Base-by-base conservation (phyloP, 2,888 invertebrate genomes). In the Thumatha senex region DNA sequence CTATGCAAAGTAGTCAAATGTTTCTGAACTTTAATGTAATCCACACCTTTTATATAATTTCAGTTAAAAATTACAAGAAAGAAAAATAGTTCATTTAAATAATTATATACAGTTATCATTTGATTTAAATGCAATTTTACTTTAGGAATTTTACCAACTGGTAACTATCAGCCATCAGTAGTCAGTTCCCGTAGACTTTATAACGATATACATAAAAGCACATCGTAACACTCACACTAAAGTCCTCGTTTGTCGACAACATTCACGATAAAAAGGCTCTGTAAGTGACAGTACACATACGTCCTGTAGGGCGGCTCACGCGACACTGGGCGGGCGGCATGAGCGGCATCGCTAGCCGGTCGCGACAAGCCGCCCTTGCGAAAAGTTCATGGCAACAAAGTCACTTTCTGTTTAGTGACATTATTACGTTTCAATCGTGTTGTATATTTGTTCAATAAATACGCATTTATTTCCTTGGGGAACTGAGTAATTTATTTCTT, bases 301-400 rank as follows among this genome's bases (percentile, higher is more conserved):
- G 78, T 74, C 72, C 61, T 67, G 69, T 61, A 64, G 83, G 85
- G 84, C 86, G 84, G 84, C 74, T 73, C 62, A 74, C 80, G 78
- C 82, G 81, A 76, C 80, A 90, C 90, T 90, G 85, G 88, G 86
- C 86, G 88, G 86, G 80, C 84, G 84, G 81, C 18, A 24, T n/a
- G n/a, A n/a, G n/a, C n/a, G n/a, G n/a, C 62, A 56, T 49, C 62
- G 46, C 44, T 50, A 43, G 48, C 51, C 51, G 58, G 58, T 54
- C 63, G 61, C 69, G 63, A 60, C 68, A 72, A 73, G 71, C 79
- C 80, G 81, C 81, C 82, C 82, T 89, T 85, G 83, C 81, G 73
- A 75, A 78, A 85, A 89, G 89, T 89, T 89, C 90, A 89, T 78
- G 86, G 88, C 73, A 78, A 85, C 79, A 68, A 72, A 71, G 74